Base-by-base conservation (phyloP, 2,113 vertebrate species). In the Pungitius pungitius region DNA sequence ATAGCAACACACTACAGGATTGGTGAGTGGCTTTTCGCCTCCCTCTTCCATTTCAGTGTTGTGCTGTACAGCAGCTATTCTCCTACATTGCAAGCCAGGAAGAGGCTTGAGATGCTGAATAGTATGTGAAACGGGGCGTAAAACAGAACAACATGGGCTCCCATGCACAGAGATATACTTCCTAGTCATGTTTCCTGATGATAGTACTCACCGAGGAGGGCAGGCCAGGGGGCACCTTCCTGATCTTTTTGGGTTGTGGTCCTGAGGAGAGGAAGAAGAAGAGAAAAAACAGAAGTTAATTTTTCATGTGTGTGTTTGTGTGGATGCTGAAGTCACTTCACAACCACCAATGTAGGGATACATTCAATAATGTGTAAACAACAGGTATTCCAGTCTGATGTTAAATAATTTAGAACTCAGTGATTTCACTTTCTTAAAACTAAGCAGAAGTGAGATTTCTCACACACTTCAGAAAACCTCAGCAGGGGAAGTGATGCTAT, bases 221-320 rank as follows among this genome's bases (percentile, higher is more conserved):
- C 72, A 99, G 94, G 86, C 97, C 97, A 15, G 95, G 96, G 20
- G 97, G 97, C 79, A 98, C 95, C 92, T 99, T 99, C 84, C 97
- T 94, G 88, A 98, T 96, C 93, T 99, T 99, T 90, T 99, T 99
- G 68, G 97, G 95, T 77, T 97, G 96, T 0, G 94, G 62, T 70
- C 98, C 97, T 99, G 88, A 8, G 59, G 20, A n/a, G 2, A 85
- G 60, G 56, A 49, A 60, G 42, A 82, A 39, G 65, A 45, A 76
- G 8, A 10, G 49, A 80, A 81, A 70, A 76, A 15, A 55, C 62
- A 52, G 69, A 56, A 74, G n/a, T 30, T 30, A 30, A 30, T 5
- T 30, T 35, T 35, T 1, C 4, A 35, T 5, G 4, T 35, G 33
- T 35, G 33, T 8, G 33, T 35, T 35, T 35, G 4, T 35, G 33